phyloP scores from a whole-genome alignment of 2,888 invertebrate genomes.

The Caenorhabditis macrosperma region DNA sequence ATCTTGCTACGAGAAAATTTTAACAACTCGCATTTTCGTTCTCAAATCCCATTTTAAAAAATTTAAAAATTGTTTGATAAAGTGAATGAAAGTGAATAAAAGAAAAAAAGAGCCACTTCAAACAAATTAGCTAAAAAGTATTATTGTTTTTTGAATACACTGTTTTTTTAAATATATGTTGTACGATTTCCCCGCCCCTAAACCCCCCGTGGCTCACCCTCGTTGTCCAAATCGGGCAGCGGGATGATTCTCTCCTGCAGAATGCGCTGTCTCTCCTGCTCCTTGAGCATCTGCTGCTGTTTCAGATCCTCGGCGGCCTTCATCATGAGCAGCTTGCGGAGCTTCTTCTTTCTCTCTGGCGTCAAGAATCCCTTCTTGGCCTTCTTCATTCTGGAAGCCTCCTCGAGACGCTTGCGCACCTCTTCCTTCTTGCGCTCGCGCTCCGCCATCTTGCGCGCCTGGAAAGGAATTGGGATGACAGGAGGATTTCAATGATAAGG shows the following conservation, averaged over 20 bases:
- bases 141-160: too few species aligned
- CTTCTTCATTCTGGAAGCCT: conserved; percentile 98
- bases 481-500: not conserved
- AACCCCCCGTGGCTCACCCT: conserved; percentile 44
- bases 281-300: conserved; percentile 98
- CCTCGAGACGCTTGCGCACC: conserved; percentile 98
- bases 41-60: too few species aligned
- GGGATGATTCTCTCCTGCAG: conserved; percentile 95
- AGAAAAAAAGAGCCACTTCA: too few species aligned
- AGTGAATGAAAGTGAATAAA: too few species aligned
- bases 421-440: conserved; percentile 99
- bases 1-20: too few species aligned
- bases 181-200: not conserved
- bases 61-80: too few species aligned
- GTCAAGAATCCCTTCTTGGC: conserved; percentile 99
- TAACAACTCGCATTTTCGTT: too few species aligned
- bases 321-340: conserved; percentile 99
- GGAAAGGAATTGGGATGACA: too few species aligned
- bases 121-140: too few species aligned
- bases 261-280: conserved; percentile 95
- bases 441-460: conserved; percentile 91
- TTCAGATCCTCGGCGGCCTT: conserved; percentile 99
- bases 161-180: too few species aligned
- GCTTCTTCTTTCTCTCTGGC: conserved; percentile 99
- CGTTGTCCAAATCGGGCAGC: conserved; percentile 88